Percentiles rank a stretch among this genome's conserved stretches.
Evolutionary conservation across 2,797 vertebrate species (phyloP).

Genomic region (Aeoliscus strigatus): DNA sequence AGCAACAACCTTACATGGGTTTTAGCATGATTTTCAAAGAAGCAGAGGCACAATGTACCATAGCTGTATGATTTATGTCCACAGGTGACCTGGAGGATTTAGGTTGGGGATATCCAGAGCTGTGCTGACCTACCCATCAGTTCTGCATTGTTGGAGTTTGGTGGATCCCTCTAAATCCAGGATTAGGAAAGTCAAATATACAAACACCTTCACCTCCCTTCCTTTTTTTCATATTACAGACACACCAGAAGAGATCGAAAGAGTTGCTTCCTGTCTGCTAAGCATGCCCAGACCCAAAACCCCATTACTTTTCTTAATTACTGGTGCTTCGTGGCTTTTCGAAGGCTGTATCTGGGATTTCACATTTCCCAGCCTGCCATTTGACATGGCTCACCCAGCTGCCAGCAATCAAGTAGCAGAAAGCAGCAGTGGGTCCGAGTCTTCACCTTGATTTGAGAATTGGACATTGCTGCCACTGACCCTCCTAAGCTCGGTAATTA

Average conservation of each 20-base stretch:
- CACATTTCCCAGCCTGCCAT: slow-evolving; percentile 70
- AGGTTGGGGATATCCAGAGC: slow-evolving; percentile 38
- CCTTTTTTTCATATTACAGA: slow-evolving; percentile 25
- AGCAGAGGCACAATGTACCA: slow-evolving; percentile 41
- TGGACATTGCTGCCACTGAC: slow-evolving; percentile 64
- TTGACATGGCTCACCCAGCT: slow-evolving; percentile 70
- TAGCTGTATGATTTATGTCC: slow-evolving; percentile 56
- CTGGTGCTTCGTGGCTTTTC: slow-evolving; percentile 71
- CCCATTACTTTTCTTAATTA: slow-evolving; percentile 76
- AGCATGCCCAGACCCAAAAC: slow-evolving; percentile 61
- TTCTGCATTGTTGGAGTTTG: slow-evolving; percentile 63
- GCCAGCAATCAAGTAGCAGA: slow-evolving; percentile 67
- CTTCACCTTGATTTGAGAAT: slow-evolving; percentile 71
- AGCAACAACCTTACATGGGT: slow-evolving; percentile 27
- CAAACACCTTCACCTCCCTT: slow-evolving; percentile 56
- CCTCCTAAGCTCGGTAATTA: slow-evolving; percentile 70
- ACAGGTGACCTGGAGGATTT: slow-evolving; percentile 55
- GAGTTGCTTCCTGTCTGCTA: slow-evolving; percentile 36
- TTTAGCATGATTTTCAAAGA: slow-evolving; percentile 40
- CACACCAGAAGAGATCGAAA: slow-evolving; percentile 21
- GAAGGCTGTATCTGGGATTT: slow-evolving; percentile 76
- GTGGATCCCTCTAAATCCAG: slow-evolving; percentile 67
- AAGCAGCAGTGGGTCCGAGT: slow-evolving; percentile 47
- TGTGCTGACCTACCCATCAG: slow-evolving; percentile 55
- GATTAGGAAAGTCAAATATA: slow-evolving; percentile 73